A percentile compares a stretch with the other conserved stretches of the same genome.
phyloP scores from a whole-genome alignment of 2,888 invertebrate genomes.

The Drosophila subsilvestris region DNA sequence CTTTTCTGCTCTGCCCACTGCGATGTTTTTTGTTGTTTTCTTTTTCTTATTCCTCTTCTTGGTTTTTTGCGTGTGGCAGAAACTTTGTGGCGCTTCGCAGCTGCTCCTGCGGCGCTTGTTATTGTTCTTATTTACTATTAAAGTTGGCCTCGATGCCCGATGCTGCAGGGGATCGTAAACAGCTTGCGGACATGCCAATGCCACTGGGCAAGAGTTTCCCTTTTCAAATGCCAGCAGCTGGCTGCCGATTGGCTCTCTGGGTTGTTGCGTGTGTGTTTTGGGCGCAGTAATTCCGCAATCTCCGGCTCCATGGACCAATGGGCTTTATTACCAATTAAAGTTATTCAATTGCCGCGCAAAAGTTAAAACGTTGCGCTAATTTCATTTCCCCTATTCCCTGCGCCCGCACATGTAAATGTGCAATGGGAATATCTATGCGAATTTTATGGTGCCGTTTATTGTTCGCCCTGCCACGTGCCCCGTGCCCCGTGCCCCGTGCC shows the following conservation, averaged over 20 bases:
- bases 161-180: constrained; percentile 55
- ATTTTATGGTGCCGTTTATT: constrained; percentile 56
- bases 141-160: constrained; percentile 52
- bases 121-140: constrained; percentile 75
- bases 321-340: constrained; percentile 73
- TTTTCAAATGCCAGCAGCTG: constrained; percentile 27
- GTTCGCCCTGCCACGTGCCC: constrained; percentile 19
- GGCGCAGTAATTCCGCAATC: constrained; percentile 30
- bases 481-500: constrained; percentile 16
- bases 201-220: constrained; percentile 21
- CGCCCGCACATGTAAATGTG: constrained; percentile 26
- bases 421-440: constrained; percentile 31
- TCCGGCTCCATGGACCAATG: constrained; percentile 41
- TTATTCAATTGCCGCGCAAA: constrained; percentile 70
- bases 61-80: constrained; percentile 49
- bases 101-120: constrained; percentile 64
- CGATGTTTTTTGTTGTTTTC: background rate
- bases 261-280: constrained; percentile 18
- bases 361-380: constrained; percentile 69
- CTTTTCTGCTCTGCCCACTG: constrained; percentile 25
- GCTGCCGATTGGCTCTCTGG: constrained; percentile 32
- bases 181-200: constrained; percentile 61
- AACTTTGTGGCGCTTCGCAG: constrained; percentile 31
- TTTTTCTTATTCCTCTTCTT: constrained; percentile 5
- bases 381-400: constrained; percentile 34